phyloP scores from a whole-genome alignment of 2,888 invertebrate species.

The Danaus chrysippus region DNA sequence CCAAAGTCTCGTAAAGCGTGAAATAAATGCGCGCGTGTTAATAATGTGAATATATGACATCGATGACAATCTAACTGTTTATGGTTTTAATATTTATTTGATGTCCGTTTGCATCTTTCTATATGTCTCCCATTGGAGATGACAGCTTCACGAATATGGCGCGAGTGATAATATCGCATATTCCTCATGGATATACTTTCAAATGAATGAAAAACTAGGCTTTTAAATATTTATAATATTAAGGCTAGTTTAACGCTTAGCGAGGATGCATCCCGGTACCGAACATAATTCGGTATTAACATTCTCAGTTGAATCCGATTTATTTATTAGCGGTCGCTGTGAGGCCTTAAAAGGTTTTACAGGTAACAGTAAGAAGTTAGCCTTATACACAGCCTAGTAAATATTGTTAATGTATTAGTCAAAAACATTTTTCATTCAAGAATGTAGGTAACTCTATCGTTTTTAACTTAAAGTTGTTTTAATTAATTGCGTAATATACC shows the following conservation, averaged over 20 bases:
- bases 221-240: background rate
- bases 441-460: background rate
- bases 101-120: too few species aligned
- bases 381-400: constrained; percentile 3
- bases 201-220: background rate
- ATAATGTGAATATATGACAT: too few species aligned
- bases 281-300: constrained; percentile 4
- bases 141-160: too few species aligned
- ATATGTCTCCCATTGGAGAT: too few species aligned
- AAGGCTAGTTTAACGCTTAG: background rate
- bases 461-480: too few species aligned
- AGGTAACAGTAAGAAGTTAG: background rate
- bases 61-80: too few species aligned
- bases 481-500: too few species aligned
- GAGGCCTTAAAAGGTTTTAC: background rate
- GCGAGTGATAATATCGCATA: background rate
- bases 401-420: background rate
- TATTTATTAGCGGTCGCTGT: constrained; percentile 2
- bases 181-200: background rate
- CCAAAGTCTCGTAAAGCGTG: too few species aligned
- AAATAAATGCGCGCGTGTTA: too few species aligned
- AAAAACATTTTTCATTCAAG: background rate
- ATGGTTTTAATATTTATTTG: too few species aligned
- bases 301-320: background rate
- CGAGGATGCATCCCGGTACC: background rate